Percentiles rank a stretch among this genome's conserved stretches.
Conservation (phyloP, 2,888 invertebrate species). For the Helicoverpa assulta region DNA sequence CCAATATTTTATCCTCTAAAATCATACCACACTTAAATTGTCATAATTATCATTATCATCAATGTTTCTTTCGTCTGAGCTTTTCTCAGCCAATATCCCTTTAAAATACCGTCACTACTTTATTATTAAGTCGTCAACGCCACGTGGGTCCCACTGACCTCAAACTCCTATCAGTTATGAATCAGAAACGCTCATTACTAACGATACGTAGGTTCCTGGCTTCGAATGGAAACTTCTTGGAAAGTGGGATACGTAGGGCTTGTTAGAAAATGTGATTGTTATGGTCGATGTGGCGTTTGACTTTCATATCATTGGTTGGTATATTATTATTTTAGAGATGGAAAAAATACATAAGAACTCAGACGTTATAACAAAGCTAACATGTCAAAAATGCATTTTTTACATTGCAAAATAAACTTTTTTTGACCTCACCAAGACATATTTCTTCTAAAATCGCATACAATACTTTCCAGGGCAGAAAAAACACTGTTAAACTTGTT, state of each 20-base stretch:
- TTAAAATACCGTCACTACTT: conserved; percentile 18
- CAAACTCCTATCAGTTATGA: conserved; percentile 52
- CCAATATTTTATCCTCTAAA: too few relatives aligned
- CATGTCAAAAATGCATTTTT: too few relatives aligned
- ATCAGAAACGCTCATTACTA: conserved; percentile 48
- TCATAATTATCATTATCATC: too few relatives aligned
- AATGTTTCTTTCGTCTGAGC: not conserved
- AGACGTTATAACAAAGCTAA: too few relatives aligned
- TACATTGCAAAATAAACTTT: too few relatives aligned
- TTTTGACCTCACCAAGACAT: too few relatives aligned
- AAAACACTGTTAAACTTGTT: too few relatives aligned
- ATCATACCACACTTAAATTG: too few relatives aligned
- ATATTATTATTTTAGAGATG: too few relatives aligned
- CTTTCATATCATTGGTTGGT: conserved; percentile 42
- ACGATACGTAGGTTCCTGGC: conserved; percentile 36
- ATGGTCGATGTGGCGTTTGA: conserved; percentile 37
- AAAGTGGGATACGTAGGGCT: conserved; percentile 41
- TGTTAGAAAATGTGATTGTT: conserved; percentile 43
- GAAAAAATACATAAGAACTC: conserved; percentile 7
- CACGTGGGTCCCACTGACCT: conserved; percentile 47
- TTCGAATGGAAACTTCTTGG: conserved; percentile 47
- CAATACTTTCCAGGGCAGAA: too few relatives aligned
- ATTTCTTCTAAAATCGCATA: too few relatives aligned
- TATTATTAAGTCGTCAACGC: not conserved
- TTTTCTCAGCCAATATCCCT: not conserved